These are phyloP conservation scores for Synanthedon tipuliformis DNA, from an alignment of 2,888 invertebrate species.

Conservation along the genomic window DNA sequence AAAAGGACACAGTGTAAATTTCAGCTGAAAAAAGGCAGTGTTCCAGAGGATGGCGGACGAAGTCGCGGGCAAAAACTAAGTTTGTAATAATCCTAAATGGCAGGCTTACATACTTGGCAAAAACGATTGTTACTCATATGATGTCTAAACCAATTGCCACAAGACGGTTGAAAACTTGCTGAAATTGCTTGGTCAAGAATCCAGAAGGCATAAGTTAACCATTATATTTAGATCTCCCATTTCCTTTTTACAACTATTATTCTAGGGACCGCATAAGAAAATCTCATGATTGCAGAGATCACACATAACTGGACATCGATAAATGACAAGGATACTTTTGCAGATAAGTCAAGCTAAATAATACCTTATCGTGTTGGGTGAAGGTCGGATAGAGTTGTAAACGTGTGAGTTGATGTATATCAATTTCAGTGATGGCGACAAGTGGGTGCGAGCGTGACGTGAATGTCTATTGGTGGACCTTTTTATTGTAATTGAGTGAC, in stretches of 20 bases:
- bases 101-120: too few species aligned
- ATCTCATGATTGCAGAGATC: constrained; percentile 18
- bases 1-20: too few species aligned
- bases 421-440: constrained; percentile 66
- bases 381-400: constrained; percentile 14
- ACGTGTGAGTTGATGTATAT: constrained; percentile 44
- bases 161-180: constrained; percentile 44
- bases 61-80: too few species aligned
- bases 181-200: constrained; percentile 43
- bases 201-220: constrained; percentile 22
- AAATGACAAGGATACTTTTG: constrained; percentile 6
- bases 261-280: background rate
- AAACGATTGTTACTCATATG: constrained; percentile 22
- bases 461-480: constrained; percentile 49
- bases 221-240: constrained; percentile 13
- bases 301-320: constrained; percentile 22
- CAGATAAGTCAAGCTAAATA: constrained; percentile 12
- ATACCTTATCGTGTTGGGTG: constrained; percentile 15
- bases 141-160: constrained; percentile 52
- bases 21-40: too few species aligned
- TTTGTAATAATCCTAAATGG: too few species aligned
- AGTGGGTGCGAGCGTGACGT: constrained; percentile 49
- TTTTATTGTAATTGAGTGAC: constrained; percentile 62
- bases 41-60: too few species aligned
- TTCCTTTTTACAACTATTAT: background rate